Conservation (phyloP, 2,888 invertebrate genomes). For the Micoletzkya japonica region DNA sequence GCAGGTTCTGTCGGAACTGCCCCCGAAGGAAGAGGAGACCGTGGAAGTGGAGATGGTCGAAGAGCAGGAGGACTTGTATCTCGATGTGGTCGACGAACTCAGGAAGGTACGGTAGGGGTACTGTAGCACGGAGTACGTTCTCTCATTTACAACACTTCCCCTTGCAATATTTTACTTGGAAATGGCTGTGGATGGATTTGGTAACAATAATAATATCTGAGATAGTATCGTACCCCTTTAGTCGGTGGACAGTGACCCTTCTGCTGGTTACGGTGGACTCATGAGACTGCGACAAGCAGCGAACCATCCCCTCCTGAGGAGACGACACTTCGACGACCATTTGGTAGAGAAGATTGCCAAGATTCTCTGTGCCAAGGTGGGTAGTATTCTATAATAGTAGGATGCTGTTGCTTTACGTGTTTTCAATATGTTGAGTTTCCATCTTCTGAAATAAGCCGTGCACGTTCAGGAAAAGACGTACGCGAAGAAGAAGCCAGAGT, state of each 20-base stretch:
- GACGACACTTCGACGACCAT: conserved; percentile 74
- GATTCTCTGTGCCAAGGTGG: conserved; percentile 40
- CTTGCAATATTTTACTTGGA: too few relatives aligned
- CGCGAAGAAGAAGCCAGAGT: conserved; percentile 64
- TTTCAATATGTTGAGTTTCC: background rate
- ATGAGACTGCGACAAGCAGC: conserved; percentile 78
- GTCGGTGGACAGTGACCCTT: conserved; percentile 28
- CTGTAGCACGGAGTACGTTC: too few relatives aligned
- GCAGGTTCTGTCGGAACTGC: conserved; percentile 73
- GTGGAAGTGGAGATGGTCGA: conserved; percentile 75
- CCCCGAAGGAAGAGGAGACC: conserved; percentile 78
- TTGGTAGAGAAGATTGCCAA: conserved; percentile 74
- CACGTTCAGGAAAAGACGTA: conserved; percentile 55
- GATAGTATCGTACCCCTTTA: too few relatives aligned
- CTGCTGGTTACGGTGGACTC: conserved; percentile 70
- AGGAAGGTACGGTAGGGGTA: conserved; percentile 6
- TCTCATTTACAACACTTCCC: too few relatives aligned
- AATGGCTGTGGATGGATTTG: too few relatives aligned
- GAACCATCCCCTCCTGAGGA: conserved; percentile 86
- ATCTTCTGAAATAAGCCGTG: background rate
- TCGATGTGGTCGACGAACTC: conserved; percentile 40
- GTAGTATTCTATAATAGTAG: too few relatives aligned
- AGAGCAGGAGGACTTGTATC: conserved; percentile 77
- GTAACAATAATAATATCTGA: too few relatives aligned
- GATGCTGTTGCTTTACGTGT: too few relatives aligned